Evolutionary conservation across 2,113 vertebrate species (phyloP).

Genomic region (Canis aureus): DNA sequence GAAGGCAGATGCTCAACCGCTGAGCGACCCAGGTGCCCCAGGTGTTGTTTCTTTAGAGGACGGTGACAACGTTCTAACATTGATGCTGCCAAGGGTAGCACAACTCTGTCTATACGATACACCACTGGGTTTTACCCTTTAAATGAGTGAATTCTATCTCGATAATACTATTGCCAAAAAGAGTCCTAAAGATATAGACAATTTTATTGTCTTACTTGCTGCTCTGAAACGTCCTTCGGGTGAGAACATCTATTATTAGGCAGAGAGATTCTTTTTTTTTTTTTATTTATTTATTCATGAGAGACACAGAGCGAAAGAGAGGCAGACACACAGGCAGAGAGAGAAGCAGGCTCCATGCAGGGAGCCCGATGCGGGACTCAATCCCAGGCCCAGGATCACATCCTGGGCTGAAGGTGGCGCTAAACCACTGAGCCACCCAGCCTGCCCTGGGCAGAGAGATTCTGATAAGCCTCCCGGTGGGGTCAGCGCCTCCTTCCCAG

Average conservation of each 20-base stretch:
- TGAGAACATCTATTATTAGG: neutral
- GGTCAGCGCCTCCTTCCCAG: neutral
- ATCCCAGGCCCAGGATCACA: too few relatives aligned
- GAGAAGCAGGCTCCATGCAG: too few relatives aligned
- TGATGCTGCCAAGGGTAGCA: neutral
- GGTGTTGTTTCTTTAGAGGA: too few relatives aligned
- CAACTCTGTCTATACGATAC: too few relatives aligned
- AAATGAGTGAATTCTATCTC: neutral
- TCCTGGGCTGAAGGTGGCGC: too few relatives aligned
- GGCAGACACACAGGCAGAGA: too few relatives aligned
- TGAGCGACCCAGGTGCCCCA: too few relatives aligned
- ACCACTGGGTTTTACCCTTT: neutral
- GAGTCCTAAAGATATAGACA: neutral
- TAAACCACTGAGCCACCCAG: too few relatives aligned
- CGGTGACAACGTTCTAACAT: neutral
- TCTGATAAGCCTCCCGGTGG: neutral
- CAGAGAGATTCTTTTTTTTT: neutral
- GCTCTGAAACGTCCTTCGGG: neutral
- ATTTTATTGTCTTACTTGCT: neutral
- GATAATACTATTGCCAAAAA: neutral
- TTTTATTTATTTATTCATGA: too few relatives aligned
- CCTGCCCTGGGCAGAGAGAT: neutral
- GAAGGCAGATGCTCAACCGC: too few relatives aligned
- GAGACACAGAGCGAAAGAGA: too few relatives aligned
- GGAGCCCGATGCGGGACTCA: too few relatives aligned